Percentiles rank a stretch among this genome's conserved stretches.
phyloP scores from a whole-genome alignment of 2,888 invertebrate species.

The Merodon equestris region DNA sequence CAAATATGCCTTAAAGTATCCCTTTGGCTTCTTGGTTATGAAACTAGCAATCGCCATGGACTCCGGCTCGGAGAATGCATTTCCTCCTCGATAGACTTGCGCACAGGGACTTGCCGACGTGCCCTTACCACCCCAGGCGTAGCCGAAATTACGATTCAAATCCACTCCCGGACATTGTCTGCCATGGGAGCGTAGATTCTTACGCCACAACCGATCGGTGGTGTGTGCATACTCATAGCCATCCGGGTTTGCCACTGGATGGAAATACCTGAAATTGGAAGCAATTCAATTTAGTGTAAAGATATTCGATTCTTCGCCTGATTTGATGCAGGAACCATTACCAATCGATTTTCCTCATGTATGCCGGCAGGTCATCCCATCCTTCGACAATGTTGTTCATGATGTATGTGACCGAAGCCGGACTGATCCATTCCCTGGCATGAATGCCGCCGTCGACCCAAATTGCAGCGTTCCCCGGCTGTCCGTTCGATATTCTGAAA shows the following conservation, averaged over 20 bases:
- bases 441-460: constrained; percentile 91
- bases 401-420: constrained; percentile 87
- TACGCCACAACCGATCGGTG: constrained; percentile 90
- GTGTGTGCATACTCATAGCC: constrained; percentile 93
- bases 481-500: constrained; percentile 85
- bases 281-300: not conserved
- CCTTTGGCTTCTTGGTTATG: constrained; percentile 79
- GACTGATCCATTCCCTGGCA: constrained; percentile 94
- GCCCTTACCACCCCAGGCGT: constrained; percentile 92
- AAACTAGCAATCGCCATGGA: constrained; percentile 84
- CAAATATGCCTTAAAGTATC: constrained; percentile 84
- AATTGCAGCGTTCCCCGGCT: constrained; percentile 81
- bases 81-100: constrained; percentile 88
- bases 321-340: constrained; percentile 75
- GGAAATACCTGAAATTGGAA: constrained; percentile 81
- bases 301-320: constrained; percentile 16
- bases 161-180: constrained; percentile 86
- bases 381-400: constrained; percentile 85
- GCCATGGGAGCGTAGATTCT: constrained; percentile 83
- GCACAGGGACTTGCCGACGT: constrained; percentile 90
- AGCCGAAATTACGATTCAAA: constrained; percentile 93
- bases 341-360: constrained; percentile 90
- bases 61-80: constrained; percentile 93
- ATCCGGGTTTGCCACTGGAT: constrained; percentile 89
- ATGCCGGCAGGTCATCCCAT: constrained; percentile 83